Percentiles rank a stretch among this genome's conserved stretches.
Evolutionary conservation across 2,113 vertebrate genomes (phyloP).

Genomic region (Monarcha castaneiventris): DNA sequence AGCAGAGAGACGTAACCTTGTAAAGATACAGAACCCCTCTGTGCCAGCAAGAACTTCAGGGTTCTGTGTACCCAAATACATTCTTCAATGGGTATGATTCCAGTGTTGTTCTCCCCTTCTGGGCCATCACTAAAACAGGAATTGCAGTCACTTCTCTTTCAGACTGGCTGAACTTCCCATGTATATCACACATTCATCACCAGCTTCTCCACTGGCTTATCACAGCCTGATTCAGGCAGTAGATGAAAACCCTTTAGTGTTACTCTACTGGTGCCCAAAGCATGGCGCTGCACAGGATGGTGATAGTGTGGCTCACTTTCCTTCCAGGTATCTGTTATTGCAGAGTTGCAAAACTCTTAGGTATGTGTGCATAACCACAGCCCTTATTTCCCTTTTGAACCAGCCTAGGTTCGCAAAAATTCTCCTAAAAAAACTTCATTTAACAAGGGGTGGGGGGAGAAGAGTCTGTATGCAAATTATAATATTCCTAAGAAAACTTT

Average conservation of each 20-base stretch:
- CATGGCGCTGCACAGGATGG: not conserved
- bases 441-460: rapidly evolving
- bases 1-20: not conserved
- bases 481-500: not conserved
- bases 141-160: not conserved
- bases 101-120: not conserved
- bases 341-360: not conserved
- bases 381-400: not conserved
- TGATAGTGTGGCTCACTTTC: not conserved
- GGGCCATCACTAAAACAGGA: not conserved
- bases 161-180: not conserved
- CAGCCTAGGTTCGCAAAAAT: not conserved
- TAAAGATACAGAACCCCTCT: not conserved
- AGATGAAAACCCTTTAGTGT: not conserved
- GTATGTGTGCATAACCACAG: not conserved
- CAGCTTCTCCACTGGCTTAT: not conserved
- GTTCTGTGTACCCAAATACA: not conserved
- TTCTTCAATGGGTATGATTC: rapidly evolving
- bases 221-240: not conserved
- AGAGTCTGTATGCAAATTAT: not conserved
- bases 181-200: not conserved
- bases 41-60: not conserved
- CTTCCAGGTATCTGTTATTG: not conserved
- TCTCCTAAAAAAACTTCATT: not conserved
- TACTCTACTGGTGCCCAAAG: not conserved